Percentiles rank a stretch among this genome's conserved stretches.
phyloP scores from a whole-genome alignment of 2,888 invertebrate species.

The Galerucella nymphaeae region DNA sequence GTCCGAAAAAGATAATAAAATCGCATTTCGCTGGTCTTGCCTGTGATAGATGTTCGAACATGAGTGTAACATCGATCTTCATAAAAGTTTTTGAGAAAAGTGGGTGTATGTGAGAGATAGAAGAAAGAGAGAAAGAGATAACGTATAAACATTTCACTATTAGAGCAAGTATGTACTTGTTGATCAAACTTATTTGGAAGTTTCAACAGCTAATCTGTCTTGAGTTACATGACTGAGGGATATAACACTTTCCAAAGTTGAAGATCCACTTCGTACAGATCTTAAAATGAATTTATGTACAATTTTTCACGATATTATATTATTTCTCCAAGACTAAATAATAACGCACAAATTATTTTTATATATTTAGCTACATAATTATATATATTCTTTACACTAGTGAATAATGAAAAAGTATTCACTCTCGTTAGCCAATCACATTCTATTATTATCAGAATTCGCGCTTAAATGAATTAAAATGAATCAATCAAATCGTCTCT shows the following conservation, averaged over 20 bases:
- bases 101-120: neutral
- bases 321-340: too few relatives aligned
- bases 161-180: constrained; percentile 45
- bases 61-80: constrained; percentile 29
- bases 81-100: constrained; percentile 24
- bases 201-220: constrained; percentile 43
- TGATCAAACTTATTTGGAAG: constrained; percentile 43
- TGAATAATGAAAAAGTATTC: too few relatives aligned
- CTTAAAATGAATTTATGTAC: neutral
- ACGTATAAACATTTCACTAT: constrained; percentile 44
- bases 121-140: constrained; percentile 18
- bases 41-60: constrained; percentile 25
- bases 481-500: too few relatives aligned
- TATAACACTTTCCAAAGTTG: constrained; percentile 33
- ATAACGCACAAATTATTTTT: too few relatives aligned
- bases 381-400: too few relatives aligned
- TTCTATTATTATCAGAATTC: too few relatives aligned
- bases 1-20: constrained; percentile 23
- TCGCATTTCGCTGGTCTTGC: constrained; percentile 10
- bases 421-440: too few relatives aligned
- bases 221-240: constrained; percentile 28
- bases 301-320: neutral
- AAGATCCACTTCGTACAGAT: constrained; percentile 13
- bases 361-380: too few relatives aligned
- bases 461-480: too few relatives aligned